These are phyloP conservation scores for Eupleurogrammus muticus DNA, from an alignment of 2,797 vertebrate genomes.

Conservation along the genomic window DNA sequence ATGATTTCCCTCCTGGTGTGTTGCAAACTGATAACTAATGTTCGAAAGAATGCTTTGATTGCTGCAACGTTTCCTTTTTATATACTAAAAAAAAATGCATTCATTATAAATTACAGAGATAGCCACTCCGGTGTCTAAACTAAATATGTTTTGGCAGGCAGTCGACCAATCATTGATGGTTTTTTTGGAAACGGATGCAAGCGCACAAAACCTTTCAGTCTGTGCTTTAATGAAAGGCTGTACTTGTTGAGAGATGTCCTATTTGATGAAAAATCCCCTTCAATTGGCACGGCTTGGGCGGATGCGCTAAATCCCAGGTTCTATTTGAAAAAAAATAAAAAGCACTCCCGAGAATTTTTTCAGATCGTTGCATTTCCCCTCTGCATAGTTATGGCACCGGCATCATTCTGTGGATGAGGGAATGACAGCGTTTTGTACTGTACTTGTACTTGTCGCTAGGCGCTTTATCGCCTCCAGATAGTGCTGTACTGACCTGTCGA, in stretches of 20 bases:
- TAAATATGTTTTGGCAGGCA: background rate
- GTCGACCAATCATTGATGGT: background rate
- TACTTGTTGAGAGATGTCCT: slow-evolving; percentile 7
- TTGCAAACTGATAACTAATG: slow-evolving; percentile 15
- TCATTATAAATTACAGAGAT: background rate
- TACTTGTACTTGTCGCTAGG: slow-evolving; percentile 49
- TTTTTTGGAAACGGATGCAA: background rate
- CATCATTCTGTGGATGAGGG: slow-evolving; percentile 52
- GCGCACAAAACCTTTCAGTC: background rate
- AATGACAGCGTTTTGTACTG: slow-evolving; percentile 55
- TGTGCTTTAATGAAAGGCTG: background rate
- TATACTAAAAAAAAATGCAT: background rate
- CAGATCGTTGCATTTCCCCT: slow-evolving; percentile 36
- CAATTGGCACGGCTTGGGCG: background rate
- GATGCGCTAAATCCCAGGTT: slow-evolving; percentile 33
- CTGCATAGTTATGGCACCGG: slow-evolving; percentile 45
- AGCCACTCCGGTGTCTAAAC: background rate
- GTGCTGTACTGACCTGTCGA: slow-evolving; percentile 55
- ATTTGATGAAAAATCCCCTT: slow-evolving; percentile 31
- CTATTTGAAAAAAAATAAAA: slow-evolving; percentile 51
- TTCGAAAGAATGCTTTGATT: background rate
- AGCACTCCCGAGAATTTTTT: background rate
- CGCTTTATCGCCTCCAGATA: slow-evolving; percentile 59
- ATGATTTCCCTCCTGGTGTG: slow-evolving; percentile 19
- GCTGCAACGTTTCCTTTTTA: background rate